Base-by-base conservation (phyloP, 2,797 vertebrate genomes). In the Neosalanx taihuensis region DNA sequence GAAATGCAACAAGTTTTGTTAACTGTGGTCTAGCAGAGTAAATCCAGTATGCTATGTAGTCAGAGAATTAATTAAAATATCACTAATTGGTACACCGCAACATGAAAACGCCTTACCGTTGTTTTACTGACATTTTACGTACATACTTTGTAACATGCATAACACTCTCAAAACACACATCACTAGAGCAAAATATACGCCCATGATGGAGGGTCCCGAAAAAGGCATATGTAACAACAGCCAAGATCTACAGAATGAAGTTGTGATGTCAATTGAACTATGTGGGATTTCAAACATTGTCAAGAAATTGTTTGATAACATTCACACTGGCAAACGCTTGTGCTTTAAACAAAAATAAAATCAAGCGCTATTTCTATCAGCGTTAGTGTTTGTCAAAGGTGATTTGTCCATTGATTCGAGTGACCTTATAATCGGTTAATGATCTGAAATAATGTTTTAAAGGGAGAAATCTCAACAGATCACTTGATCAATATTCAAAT, bases 111-210 rank as follows among this genome's bases (percentile, higher is more conserved):
- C 75, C 69, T 68, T 37, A 73, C 49, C 64, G 76, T 59, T 59
- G 60, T 76, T 83, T 76, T 62, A 72, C 71, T 3, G 58, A 80
- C 73, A 70, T 74, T 74, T 60, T 73, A 83, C 78, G 78, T 63
- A 88, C 80, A 72, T 75, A 85, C 82, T 72, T 78, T 77, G 71
- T 82, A 78, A 89, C 88, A 89, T 89, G 88, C 89, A 86, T 72
- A 87, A 87, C 79, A 85, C 78, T 74, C 80, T 81, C 82, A 67
- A 61, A 79, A 83, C 79, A 80, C 66, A 63, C 73, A 69, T 72
- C 70, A 67, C 35, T 71, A 64, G 71, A 83, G 78, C 76, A 77
- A 79, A 74, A 82, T 67, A 72, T 37, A 76, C 72, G 76, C 72
- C 62, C 46, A 51, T 64, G 64, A 77, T 23, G 78, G 77, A 73